These are phyloP conservation scores for Homalodisca vitripennis DNA, from an alignment of 1,140 invertebrate genomes.

Conservation along the genomic window DNA sequence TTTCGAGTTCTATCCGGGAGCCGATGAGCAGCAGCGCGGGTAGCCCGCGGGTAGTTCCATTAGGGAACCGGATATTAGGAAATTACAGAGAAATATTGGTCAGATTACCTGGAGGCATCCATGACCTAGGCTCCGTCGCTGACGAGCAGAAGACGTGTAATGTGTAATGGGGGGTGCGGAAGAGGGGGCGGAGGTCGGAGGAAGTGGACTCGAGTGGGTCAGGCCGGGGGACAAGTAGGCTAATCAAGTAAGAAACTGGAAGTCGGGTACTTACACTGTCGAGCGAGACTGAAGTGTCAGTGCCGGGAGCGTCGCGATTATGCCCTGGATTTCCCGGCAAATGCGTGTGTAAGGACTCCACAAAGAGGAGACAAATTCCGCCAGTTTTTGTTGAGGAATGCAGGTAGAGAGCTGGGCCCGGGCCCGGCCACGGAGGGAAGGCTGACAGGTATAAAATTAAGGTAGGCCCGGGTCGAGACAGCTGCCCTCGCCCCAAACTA, in stretches of 20 bases:
- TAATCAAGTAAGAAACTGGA: no score
- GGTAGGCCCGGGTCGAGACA: slow-evolving; percentile 5
- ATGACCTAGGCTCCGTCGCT: background rate
- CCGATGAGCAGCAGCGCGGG: no score
- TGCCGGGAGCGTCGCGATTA: background rate
- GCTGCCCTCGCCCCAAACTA: background rate
- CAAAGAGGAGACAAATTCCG: slow-evolving; percentile 17
- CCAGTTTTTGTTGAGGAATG: slow-evolving; percentile 9
- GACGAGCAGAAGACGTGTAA: background rate
- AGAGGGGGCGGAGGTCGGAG: background rate
- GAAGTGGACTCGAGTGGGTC: background rate
- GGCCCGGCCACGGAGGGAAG: no score
- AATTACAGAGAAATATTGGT: background rate
- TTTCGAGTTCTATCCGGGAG: no score
- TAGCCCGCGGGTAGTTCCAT: no score
- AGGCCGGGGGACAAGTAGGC: background rate
- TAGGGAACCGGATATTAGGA: background rate
- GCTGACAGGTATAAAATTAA: slow-evolving; percentile 26
- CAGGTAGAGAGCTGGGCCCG: background rate
- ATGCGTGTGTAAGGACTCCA: background rate
- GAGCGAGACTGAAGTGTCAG: background rate
- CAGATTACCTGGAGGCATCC: slow-evolving; percentile 6
- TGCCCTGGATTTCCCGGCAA: background rate
- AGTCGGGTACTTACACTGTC: background rate
- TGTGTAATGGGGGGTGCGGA: background rate